phyloP scores from a whole-genome alignment of 2,888 invertebrate species.

The Halictus quadricinctus region DNA sequence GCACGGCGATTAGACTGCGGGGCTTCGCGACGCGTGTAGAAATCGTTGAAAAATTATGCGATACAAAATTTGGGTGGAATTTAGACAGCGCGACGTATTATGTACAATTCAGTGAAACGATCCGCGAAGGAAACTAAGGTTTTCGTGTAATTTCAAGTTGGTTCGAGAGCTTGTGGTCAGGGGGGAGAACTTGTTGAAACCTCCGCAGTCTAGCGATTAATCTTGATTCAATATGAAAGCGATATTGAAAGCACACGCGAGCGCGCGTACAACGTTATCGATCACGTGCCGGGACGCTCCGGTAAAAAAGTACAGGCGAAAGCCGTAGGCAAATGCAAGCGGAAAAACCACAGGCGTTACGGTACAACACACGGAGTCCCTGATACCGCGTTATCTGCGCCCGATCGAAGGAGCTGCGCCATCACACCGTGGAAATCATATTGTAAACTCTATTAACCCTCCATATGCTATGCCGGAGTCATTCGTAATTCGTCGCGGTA shows the following conservation, averaged over 20 bases:
- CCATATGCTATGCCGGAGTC: too few relatives aligned
- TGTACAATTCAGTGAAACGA: neutral
- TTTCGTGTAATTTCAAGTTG: neutral
- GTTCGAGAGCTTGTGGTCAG: neutral
- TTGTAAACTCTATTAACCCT: neutral
- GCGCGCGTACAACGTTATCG: neutral
- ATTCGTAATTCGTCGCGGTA: too few relatives aligned
- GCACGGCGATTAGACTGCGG: neutral
- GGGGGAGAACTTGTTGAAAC: neutral
- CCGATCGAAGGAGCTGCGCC: neutral
- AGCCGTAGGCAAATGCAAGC: neutral
- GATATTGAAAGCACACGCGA: neutral
- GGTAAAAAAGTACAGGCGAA: conserved; percentile 8
- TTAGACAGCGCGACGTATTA: neutral
- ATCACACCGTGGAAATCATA: neutral
- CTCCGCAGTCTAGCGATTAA: neutral
- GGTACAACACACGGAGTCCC: neutral
- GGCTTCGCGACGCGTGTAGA: neutral
- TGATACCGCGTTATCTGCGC: neutral
- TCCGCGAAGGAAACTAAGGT: neutral
- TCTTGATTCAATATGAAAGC: neutral
- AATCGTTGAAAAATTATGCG: neutral
- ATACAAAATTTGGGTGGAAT: neutral
- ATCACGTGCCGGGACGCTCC: neutral
- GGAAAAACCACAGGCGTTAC: neutral